A percentile compares a stretch with the other conserved stretches of the same genome.
Conservation (phyloP, 1,140 invertebrate genomes). For the Bombus terrestris region DNA sequence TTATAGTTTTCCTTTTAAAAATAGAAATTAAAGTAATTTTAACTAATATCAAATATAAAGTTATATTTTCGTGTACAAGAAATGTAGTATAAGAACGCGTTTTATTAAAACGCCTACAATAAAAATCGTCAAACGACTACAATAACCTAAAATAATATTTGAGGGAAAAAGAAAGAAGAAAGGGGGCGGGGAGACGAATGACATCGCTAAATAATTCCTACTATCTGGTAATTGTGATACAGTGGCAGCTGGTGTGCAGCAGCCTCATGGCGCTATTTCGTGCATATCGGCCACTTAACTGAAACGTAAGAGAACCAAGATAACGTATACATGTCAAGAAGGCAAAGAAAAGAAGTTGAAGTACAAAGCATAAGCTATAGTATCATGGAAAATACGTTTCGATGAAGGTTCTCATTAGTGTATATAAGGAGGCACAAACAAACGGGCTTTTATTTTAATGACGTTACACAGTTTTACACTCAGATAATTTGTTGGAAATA, state of each 20-base stretch:
- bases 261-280: neutral
- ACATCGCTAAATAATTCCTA: neutral
- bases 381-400: neutral
- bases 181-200: neutral
- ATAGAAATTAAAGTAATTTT: neutral
- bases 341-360: neutral
- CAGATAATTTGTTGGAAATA: slow-evolving; percentile 1
- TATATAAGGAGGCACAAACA: neutral
- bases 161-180: neutral
- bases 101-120: neutral
- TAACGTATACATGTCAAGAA: neutral
- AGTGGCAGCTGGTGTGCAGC: neutral
- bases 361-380: neutral
- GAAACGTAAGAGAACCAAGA: neutral
- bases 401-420: slow-evolving; percentile 4
- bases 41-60: neutral
- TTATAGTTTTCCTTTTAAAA: neutral
- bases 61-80: neutral
- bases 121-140: neutral
- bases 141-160: neutral
- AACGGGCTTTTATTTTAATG: slow-evolving; percentile 1
- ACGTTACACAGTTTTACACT: slow-evolving; percentile 15
- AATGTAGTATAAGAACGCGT: neutral
- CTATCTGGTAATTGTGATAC: neutral
- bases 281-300: neutral